Conservation (phyloP, 2,888 invertebrate species). For the Cotesia congregata region DNA sequence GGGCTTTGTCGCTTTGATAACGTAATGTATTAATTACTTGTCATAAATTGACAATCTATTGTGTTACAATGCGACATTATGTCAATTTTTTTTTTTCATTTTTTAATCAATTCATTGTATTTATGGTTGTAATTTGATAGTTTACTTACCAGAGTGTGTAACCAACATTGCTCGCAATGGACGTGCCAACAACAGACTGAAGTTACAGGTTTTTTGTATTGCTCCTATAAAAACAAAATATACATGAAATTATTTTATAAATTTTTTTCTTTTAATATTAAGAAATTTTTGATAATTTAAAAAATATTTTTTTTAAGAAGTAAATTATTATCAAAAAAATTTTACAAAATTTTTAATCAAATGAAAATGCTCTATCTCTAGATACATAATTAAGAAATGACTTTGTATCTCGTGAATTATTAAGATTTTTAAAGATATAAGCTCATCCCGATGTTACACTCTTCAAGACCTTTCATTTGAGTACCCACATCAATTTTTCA, state of each 20-base stretch:
- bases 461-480: too few relatives aligned
- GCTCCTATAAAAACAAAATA: slow-evolving; percentile 72
- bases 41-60: background rate
- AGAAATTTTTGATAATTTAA: background rate
- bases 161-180: slow-evolving; percentile 90
- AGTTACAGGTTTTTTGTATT: slow-evolving; percentile 88
- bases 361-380: too few relatives aligned
- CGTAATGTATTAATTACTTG: slow-evolving; percentile 24
- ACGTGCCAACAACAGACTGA: slow-evolving; percentile 98
- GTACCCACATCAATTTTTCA: too few relatives aligned
- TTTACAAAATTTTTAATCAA: too few relatives aligned
- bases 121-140: background rate
- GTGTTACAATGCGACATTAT: background rate
- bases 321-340: too few relatives aligned
- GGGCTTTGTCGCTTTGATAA: slow-evolving; percentile 24
- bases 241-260: background rate
- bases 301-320: background rate
- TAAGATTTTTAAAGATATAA: too few relatives aligned
- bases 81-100: background rate
- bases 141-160: slow-evolving; percentile 76
- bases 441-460: too few relatives aligned
- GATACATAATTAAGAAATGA: too few relatives aligned
- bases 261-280: background rate
- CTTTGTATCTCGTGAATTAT: too few relatives aligned
- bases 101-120: too few relatives aligned